A percentile compares a stretch with the other conserved stretches of the same genome.
phyloP scores from a whole-genome alignment of 2,797 vertebrate genomes.

The Nannoperca obscura region DNA sequence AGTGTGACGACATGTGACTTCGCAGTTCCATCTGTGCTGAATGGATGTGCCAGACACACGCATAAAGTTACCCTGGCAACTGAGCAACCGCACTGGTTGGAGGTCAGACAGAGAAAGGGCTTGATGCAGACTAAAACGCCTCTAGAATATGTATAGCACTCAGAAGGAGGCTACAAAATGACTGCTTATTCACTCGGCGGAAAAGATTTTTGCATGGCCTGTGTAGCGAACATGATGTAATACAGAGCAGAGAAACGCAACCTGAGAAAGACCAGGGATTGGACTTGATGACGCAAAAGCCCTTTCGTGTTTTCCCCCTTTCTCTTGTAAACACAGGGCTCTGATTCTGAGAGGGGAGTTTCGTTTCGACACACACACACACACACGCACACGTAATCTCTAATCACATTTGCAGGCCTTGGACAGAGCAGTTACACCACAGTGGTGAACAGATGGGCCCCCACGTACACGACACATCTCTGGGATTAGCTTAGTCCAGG shows the following conservation, averaged over 20 bases:
- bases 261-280: constrained; percentile 55
- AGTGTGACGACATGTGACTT: constrained; percentile 73
- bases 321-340: constrained; percentile 66
- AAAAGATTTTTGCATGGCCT: constrained; percentile 32
- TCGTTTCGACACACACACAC: constrained; percentile 71
- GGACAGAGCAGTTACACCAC: constrained; percentile 67
- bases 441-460: constrained; percentile 76
- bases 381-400: constrained; percentile 75
- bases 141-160: constrained; percentile 37
- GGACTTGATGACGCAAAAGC: constrained; percentile 57
- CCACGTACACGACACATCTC: constrained; percentile 55
- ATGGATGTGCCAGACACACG: constrained; percentile 70
- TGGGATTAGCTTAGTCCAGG: constrained; percentile 67
- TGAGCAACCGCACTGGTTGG: constrained; percentile 53
- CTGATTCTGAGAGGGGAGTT: constrained; percentile 62
- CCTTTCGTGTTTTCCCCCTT: constrained; percentile 49
- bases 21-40: constrained; percentile 75
- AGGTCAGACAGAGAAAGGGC: constrained; percentile 50
- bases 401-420: constrained; percentile 80
- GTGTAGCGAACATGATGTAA: constrained; percentile 49
- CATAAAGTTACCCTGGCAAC: constrained; percentile 77
- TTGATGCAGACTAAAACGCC: constrained; percentile 39
- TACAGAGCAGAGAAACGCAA: constrained; percentile 48
- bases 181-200: not conserved
- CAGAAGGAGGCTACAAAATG: constrained; percentile 1